phyloP scores from a whole-genome alignment of 2,797 vertebrate genomes.

The Knipowitschia caucasica region DNA sequence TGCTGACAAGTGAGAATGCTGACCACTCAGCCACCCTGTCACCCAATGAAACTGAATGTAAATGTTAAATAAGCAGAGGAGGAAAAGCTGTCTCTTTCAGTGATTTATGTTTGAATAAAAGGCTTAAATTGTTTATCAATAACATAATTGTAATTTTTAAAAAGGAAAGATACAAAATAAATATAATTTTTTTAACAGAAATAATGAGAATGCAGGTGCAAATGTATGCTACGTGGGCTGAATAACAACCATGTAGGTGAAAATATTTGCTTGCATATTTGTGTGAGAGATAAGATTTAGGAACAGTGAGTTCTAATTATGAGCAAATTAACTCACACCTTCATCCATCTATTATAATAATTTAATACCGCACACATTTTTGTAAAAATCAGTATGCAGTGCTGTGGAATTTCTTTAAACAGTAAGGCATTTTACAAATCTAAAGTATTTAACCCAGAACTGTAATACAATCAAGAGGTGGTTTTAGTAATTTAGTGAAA shows the following conservation, averaged over 20 bases:
- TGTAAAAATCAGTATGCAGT: background rate
- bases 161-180: background rate
- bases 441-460: no score
- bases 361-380: background rate
- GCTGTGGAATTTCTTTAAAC: no score
- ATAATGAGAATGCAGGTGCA: background rate
- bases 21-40: no score
- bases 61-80: no score
- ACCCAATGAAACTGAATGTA: no score
- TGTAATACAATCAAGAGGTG: no score
- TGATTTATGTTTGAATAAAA: background rate
- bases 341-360: background rate
- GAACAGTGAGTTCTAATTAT: slow-evolving; percentile 5
- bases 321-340: slow-evolving; percentile 2
- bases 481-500: no score
- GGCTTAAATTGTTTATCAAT: background rate
- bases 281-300: background rate
- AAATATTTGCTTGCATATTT: background rate
- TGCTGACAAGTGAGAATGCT: no score
- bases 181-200: background rate
- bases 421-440: no score
- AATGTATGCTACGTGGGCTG: slow-evolving; percentile 4
- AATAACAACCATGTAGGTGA: background rate
- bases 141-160: no score
- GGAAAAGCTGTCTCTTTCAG: no score